Evolutionary conservation across 1,140 invertebrate species (phyloP), one percentile per base, ranked within the genome.

Genomic region (Panagrolaimus sp.): DNA sequence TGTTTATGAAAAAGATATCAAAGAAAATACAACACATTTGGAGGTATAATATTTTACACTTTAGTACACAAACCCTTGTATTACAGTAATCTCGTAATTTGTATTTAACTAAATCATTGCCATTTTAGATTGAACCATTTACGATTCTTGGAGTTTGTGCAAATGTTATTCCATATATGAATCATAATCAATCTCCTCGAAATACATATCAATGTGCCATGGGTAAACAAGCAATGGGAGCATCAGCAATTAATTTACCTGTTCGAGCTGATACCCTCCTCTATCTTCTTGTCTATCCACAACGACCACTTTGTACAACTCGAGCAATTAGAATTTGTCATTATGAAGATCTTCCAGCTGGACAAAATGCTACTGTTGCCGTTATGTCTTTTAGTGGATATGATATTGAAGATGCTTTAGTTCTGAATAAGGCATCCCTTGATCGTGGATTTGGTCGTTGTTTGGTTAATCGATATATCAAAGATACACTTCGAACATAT

Each of bases 151-250:
- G 93, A 1, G 94, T 98, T 14, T 96, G 94, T 85, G 96, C 96
- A 1, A 95, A 95, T 6, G 85, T 98, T 0, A 92, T 99, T 52
- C 96, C 96, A 0, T 99, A 95, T 85, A 96, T 96, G 0, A 93
- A 99, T 86, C 95, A 98, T 81, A 99, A 99, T 86, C 96, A 99
- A 85, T 95, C 92, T 83, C 96, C 96, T 2, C 88, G 96, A 75
- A 99, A 98, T 83, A 99, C 96, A 0, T 99, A 99, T 85, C 96
- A 99, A 84, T 99, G 96, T 86, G 96, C 96, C 86, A 99, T 99
- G 96, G 96, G 96, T 32, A 99, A 99, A 77, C 86, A 87, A 71
- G 86, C 86, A 46, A 82, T 82, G 81, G 81, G 81, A 43, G 91
- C 91, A 0, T 97, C 98, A 85, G 95, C 91, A 5, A 95, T 94